Evolutionary conservation across 2,888 invertebrate genomes (phyloP), one percentile per base, ranked within the genome.

Genomic region (Drosophila meridionalis): DNA sequence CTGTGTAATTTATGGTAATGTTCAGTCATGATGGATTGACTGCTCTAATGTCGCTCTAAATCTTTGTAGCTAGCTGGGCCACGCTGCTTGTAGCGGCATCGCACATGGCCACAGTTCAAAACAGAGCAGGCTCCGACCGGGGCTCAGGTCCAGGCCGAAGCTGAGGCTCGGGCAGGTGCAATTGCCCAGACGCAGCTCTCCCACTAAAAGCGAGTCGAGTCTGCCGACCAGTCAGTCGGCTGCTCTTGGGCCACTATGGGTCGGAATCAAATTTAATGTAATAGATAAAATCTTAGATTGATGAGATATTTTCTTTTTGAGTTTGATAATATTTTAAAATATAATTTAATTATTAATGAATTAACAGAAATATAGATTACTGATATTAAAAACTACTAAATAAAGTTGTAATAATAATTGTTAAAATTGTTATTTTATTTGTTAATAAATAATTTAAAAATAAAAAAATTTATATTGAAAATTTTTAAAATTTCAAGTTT

Each of bases 1-100:
- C 92, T 92, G 91, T 92, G 92, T 93, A 93, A 93, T 93, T 93
- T 93, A 93, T 93, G 92, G 93, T 93, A 92, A 93, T 93, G 93
- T 93, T 93, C 92, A 91, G 90, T 91, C 93, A 92, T 93, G 93
- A 93, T 93, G 92, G 93, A 93, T 93, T 93, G 92, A 92, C 93
- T 92, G 92, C 92, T 92, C 92, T 93, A 93, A 93, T 93, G 93
- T 93, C 93, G 93, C 92, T 93, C 92, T 93, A 92, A 93, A 93
- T 93, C 93, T 92, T 91, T 90, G 85, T 81, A 74, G 75, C 78
- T 76, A 56, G 83, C 84, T 83, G 79, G 77, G 69, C 62, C 72
- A 69, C 47, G 72, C 85, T 82, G 74, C 82, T 82, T 76, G 83
- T 76, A 79, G 73, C 83, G 80, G 82, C 81, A 83, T 80, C 71